These are phyloP conservation scores for Melipona quadrifasciata DNA, from an alignment of 1,140 invertebrate genomes.

Conservation along the genomic window DNA sequence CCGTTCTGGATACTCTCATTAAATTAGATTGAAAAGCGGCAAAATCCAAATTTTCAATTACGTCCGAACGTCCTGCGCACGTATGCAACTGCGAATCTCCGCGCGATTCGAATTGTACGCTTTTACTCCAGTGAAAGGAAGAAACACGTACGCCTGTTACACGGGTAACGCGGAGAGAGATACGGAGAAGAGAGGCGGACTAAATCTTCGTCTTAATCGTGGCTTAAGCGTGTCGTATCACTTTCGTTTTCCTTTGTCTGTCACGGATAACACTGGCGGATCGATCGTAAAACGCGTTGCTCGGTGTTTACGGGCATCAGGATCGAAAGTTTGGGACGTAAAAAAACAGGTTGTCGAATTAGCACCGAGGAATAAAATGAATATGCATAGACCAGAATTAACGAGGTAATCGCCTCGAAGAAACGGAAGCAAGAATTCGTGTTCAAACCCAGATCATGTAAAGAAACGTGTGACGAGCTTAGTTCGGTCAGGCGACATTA, in stretches of 20 bases:
- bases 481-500: neutral
- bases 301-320: no score
- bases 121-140: slow-evolving; percentile 23
- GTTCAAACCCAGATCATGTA: neutral
- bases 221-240: neutral
- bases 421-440: neutral
- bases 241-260: slow-evolving; percentile 16
- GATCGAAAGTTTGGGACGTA: no score
- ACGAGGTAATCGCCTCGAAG: slow-evolving; percentile 7
- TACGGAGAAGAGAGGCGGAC: neutral
- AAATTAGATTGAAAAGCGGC: slow-evolving; percentile 30
- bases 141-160: neutral
- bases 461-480: neutral
- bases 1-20: slow-evolving; percentile 41
- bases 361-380: neutral
- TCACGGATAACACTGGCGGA: neutral
- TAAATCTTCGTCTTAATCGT: neutral
- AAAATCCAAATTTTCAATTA: slow-evolving; percentile 22
- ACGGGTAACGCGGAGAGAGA: no score
- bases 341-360: neutral
- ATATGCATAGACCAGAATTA: slow-evolving; percentile 15
- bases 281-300: no score
- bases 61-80: neutral
- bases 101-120: neutral
- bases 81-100: neutral